Percentiles rank a stretch among this genome's conserved stretches.
phyloP scores from a whole-genome alignment of 2,797 vertebrate genomes.

The Typhlichthys eigenmanni region DNA sequence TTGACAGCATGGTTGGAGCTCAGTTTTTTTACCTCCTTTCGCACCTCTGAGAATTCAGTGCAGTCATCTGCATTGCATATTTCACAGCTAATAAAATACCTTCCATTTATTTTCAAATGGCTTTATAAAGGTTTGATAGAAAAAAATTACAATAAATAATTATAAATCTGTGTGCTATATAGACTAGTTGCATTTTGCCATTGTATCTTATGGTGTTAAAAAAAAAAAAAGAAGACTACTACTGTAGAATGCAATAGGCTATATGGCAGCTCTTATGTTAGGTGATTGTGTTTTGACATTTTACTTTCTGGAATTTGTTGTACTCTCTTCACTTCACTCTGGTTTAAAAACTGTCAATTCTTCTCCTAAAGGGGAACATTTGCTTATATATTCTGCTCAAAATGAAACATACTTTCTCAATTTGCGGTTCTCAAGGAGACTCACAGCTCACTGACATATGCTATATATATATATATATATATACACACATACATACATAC shows the following conservation, averaged over 20 bases:
- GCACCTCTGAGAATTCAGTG: too few species aligned
- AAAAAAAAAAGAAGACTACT: background rate
- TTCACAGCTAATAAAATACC: too few species aligned
- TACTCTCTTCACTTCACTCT: constrained; percentile 27
- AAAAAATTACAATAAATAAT: background rate
- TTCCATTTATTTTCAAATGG: too few species aligned
- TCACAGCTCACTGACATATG: constrained; percentile 31
- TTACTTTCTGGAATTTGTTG: constrained; percentile 37
- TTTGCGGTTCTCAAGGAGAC: constrained; percentile 12
- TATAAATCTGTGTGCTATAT: background rate
- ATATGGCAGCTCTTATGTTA: background rate
- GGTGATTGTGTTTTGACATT: constrained; percentile 46
- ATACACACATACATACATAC: too few species aligned
- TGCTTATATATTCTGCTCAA: background rate
- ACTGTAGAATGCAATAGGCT: too few species aligned
- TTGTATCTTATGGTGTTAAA: background rate
- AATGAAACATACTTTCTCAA: constrained; percentile 19
- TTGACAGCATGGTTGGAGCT: too few species aligned
- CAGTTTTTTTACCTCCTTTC: too few species aligned
- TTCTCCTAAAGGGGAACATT: constrained; percentile 6
- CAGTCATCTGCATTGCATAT: too few species aligned
- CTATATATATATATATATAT: too few species aligned
- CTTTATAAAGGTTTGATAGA: too few species aligned
- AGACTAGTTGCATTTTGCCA: background rate
- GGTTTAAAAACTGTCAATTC: constrained; percentile 30